Conservation (phyloP, 1,140 invertebrate genomes). For the Ceratosolen solmsi region DNA sequence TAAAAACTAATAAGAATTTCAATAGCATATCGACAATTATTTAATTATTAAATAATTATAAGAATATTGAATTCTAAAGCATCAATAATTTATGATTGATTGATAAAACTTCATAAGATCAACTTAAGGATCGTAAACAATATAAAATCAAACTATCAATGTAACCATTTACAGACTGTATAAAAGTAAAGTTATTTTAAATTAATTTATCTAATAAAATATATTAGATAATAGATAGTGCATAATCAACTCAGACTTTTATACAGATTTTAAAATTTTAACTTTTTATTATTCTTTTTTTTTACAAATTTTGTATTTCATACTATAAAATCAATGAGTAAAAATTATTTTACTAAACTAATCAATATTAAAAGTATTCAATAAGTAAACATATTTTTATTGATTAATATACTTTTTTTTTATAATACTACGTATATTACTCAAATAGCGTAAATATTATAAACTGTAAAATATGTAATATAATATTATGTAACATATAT, state of each 20-base stretch:
- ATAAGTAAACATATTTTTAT: too few relatives aligned
- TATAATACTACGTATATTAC: too few relatives aligned
- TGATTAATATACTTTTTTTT: too few relatives aligned
- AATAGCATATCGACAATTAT: too few relatives aligned
- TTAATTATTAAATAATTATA: too few relatives aligned
- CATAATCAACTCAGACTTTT: neutral
- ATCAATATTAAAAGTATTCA: too few relatives aligned
- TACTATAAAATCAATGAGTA: too few relatives aligned
- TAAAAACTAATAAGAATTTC: too few relatives aligned
- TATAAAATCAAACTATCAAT: neutral
- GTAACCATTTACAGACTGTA: neutral
- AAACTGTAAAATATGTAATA: too few relatives aligned
- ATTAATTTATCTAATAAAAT: neutral
- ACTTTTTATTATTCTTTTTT: neutral
- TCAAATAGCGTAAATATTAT: too few relatives aligned
- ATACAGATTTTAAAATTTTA: neutral
- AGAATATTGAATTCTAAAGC: neutral
- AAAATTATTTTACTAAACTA: too few relatives aligned
- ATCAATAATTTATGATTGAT: neutral
- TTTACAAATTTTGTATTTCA: neutral
- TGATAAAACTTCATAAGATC: conserved; percentile 19
- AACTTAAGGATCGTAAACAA: neutral
- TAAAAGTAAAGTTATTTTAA: neutral
- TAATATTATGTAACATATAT: too few relatives aligned
- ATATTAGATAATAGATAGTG: neutral